These are phyloP conservation scores for Nudaria mundana DNA, from an alignment of 2,888 invertebrate genomes.

Conservation along the genomic window DNA sequence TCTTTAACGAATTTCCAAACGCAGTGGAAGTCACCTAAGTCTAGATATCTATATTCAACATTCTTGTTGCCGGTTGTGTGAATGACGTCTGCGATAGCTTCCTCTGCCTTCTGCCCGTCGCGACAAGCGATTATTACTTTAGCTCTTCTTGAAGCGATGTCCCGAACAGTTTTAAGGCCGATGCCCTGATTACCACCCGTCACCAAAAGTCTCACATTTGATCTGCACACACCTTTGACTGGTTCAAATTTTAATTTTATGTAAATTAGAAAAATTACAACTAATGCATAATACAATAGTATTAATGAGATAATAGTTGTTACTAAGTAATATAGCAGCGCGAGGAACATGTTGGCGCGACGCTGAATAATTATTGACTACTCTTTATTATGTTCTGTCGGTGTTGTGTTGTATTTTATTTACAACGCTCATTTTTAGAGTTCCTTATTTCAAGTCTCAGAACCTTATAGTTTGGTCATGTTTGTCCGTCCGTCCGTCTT, in stretches of 20 bases:
- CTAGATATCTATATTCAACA: constrained; percentile 80
- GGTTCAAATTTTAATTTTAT: constrained; percentile 14
- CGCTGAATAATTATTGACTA: no score
- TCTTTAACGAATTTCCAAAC: constrained; percentile 82
- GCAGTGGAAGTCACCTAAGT: constrained; percentile 74
- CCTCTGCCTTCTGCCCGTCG: constrained; percentile 85
- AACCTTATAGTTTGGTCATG: no score
- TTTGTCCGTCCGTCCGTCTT: no score
- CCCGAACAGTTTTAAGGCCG: constrained; percentile 87
- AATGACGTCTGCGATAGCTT: constrained; percentile 85
- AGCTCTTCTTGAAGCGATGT: constrained; percentile 86
- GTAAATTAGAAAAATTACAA: neutral
- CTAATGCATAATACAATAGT: neutral
- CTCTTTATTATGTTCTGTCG: no score
- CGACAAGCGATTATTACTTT: constrained; percentile 88
- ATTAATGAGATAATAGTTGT: neutral
- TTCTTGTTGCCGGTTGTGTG: constrained; percentile 85
- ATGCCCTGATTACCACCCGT: constrained; percentile 93
- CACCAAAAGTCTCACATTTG: constrained; percentile 74
- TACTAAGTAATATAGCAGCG: constrained; percentile 2
- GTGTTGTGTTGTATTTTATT: no score
- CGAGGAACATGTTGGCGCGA: constrained; percentile 16
- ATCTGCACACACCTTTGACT: constrained; percentile 47
- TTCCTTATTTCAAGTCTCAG: no score
- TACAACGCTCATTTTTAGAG: no score